Evolutionary conservation across 2,888 invertebrate species (phyloP), one percentile per base, ranked within the genome.

Genomic region (Lepetodrilus schrolli): DNA sequence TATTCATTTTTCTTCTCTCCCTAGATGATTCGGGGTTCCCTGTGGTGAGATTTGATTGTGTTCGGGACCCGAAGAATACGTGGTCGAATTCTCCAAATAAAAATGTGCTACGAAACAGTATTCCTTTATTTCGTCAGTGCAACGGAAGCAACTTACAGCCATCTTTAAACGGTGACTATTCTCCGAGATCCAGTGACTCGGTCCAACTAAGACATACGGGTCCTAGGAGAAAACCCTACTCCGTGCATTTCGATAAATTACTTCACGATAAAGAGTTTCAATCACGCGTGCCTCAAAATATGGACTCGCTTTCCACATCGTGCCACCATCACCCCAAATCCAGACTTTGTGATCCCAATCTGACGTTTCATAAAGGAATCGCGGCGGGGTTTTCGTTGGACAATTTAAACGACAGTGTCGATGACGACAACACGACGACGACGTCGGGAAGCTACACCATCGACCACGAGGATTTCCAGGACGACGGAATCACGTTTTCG

Each of bases 401-500:
- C 58, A 49, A 65, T 43, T 47, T 79, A n/a, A 79, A 72, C 36
- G 74, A 77, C 66, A 72, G 72, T 37, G 73, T 66, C 1, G 77
- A 78, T 7, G 75, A 75, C 37, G 75, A 75, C 20, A 74, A 72
- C 47, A 74, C 38, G 2, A 68, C 74, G 21, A 78, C 76, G 5
- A 73, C 74, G 3, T 75, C 75, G 13, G 79, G 74, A 1, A 77
- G 76, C 30, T 79, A 79, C 69, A 73, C 72, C 17, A 69, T 76
- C 10, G 72, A 77, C 47, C 68, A 68, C 26, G 68, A 68, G 5
- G 68, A 68, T 13, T 17, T 17, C 10, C 66, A 20, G 2, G 66
- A 66, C 21, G 66, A 66, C 5, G 47, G 43, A 34, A 58, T 58
- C 3, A 58, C 58, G 2, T 58, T 58, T 30, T 58, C 58, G 10